phyloP scores from a whole-genome alignment of 2,113 vertebrate genomes.

The Origma solitaria region DNA sequence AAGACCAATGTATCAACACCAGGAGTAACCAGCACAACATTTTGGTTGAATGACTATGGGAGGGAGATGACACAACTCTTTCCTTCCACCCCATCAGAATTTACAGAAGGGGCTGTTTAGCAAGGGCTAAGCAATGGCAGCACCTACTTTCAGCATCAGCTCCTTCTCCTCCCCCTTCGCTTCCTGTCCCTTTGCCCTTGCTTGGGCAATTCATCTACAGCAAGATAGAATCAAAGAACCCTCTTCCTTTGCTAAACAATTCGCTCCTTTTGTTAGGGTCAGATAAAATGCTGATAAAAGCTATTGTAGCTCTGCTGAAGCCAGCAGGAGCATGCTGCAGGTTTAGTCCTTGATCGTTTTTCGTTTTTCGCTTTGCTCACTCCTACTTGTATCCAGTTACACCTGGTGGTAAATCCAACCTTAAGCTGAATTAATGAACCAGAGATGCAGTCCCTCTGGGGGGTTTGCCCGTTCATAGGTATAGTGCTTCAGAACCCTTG shows the following conservation, averaged over 20 bases:
- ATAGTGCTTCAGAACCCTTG: not conserved
- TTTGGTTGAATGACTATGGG: not conserved
- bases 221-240: constrained; percentile 62
- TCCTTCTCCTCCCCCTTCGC: constrained; percentile 24
- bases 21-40: not conserved
- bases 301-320: constrained; percentile 20
- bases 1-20: not conserved
- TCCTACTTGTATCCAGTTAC: constrained; percentile 23
- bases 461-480: not conserved
- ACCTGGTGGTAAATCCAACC: not conserved
- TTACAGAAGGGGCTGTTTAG: not conserved
- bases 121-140: not conserved
- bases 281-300: constrained; percentile 58
- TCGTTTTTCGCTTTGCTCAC: not conserved
- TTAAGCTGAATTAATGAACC: not conserved
- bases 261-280: constrained; percentile 48
- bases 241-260: constrained; percentile 59
- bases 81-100: fast-evolving
- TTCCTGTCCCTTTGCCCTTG: constrained; percentile 63
- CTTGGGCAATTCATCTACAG: constrained; percentile 55
- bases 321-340: constrained; percentile 17
- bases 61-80: not conserved
- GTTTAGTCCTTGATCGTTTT: not conserved
- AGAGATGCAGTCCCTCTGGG: not conserved
- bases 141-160: constrained; percentile 32